Evolutionary conservation across 1,140 invertebrate species (phyloP).

Genomic region (Ditylenchus dipsaci): DNA sequence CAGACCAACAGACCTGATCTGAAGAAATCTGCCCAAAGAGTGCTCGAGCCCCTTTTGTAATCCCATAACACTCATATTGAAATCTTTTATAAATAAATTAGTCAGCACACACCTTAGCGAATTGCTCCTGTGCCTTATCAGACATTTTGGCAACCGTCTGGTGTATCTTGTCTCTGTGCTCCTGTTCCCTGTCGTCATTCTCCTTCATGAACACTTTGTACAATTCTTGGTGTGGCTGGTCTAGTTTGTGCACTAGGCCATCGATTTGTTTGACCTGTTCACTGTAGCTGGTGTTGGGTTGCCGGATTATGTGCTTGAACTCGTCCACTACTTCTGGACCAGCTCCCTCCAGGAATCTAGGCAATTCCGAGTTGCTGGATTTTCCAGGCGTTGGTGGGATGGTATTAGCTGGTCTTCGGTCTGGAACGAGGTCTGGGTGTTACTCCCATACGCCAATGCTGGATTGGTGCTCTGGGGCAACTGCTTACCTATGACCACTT

Average conservation of each 20-base stretch:
- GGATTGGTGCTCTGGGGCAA: neutral
- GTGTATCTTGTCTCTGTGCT: constrained; percentile 33
- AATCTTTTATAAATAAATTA: neutral
- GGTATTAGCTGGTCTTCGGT: neutral
- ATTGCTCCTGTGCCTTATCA: constrained; percentile 37
- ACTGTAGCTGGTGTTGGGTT: constrained; percentile 32
- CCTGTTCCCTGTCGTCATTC: constrained; percentile 33
- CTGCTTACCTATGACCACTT: neutral
- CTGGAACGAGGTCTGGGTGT: neutral
- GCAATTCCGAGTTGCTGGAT: constrained; percentile 5
- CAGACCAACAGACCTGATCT: no score
- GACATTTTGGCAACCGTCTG: constrained; percentile 37
- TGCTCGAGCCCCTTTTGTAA: no score
- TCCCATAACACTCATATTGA: no score
- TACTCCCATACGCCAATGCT: neutral
- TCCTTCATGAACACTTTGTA: constrained; percentile 42
- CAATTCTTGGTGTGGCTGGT: constrained; percentile 20
- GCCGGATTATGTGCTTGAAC: constrained; percentile 34
- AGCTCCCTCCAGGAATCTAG: constrained; percentile 31
- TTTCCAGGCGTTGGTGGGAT: neutral
- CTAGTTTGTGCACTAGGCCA: constrained; percentile 23
- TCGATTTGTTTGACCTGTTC: constrained; percentile 39
- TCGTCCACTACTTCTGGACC: constrained; percentile 26
- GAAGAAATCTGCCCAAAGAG: no score
- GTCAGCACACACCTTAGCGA: constrained; percentile 26